Evolutionary conservation across 2,113 vertebrate species (phyloP), one percentile per base, ranked within the genome.

Genomic region (Gobio gobio): DNA sequence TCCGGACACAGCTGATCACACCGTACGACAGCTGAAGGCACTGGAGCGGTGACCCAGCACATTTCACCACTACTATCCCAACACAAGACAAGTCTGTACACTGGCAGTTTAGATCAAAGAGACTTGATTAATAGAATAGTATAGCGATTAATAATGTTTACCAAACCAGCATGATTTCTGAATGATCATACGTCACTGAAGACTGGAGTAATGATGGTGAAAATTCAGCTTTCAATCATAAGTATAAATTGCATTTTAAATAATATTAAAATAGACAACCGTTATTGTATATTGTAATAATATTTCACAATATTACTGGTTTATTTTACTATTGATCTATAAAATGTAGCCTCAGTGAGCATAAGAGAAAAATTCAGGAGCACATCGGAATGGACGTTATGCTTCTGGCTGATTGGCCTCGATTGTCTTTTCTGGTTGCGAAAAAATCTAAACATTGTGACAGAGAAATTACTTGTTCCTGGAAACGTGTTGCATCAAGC

Each of bases 1-100:
- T 92, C 87, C 88, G 89, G 83, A 90, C 91, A 86, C 93, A 92
- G 92, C 89, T 93, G 86, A 93, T 90, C 90, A 89, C 89, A 87
- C 83, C 84, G 90, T 76, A 75, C 45, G 78, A 89, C 87, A 91
- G 83, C 87, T 89, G 84, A 89, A 88, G 84, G 84, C 58, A 20
- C 61, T 86, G 88, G 89, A 93, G 90, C 88, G 86, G 20, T 93
- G 91, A 94, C 87, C 91, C 74, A 91, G 92, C 91, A 92, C 91
- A 92, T 93, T 93, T 88, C 86, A 33, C 20, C 83, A 83, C 70
- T 85, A 63, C 24, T 49, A 24, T 72, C 76, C 18, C 51, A 78
- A 74, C 45, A 77, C 22, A 77, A 59, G 26, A 43, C 5, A 33
- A 72, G 49, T 18, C 29, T 72, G 33, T 56, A 78, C 47, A 51